Conservation (phyloP, 2,113 vertebrate species). For the Pangasianodon gigas region DNA sequence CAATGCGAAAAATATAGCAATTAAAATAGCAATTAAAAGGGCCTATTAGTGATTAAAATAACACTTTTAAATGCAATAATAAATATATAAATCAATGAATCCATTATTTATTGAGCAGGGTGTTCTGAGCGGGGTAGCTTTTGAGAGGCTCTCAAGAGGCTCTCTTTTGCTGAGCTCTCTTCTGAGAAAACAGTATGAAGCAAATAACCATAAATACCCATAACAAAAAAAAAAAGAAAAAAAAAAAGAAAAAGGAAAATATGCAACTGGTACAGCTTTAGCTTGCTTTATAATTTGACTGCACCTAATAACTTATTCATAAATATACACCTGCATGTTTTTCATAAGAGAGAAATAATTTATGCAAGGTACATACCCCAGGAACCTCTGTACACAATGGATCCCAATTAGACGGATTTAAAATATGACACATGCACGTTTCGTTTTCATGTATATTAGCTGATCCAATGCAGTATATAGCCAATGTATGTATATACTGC, state of each 20-base stretch:
- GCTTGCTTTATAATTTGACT: conserved; percentile 10
- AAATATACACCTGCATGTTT: not conserved
- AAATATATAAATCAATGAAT: not conserved
- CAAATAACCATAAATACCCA: not conserved
- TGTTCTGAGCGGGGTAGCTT: not conserved
- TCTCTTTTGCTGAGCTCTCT: too few relatives aligned
- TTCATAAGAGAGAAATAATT: not conserved
- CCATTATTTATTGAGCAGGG: not conserved
- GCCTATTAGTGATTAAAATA: not conserved
- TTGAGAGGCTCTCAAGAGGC: not conserved
- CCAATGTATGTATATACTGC: not conserved
- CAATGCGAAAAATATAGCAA: not conserved
- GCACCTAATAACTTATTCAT: not conserved
- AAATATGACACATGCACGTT: not conserved
- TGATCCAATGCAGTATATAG: not conserved
- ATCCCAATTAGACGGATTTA: not conserved
- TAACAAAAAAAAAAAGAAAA: not conserved
- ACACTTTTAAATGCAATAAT: not conserved
- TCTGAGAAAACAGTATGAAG: conserved; percentile 1
- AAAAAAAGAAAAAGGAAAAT: not conserved
- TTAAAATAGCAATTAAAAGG: conserved; percentile 1
- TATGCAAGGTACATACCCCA: not conserved
- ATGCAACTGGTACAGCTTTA: not conserved
- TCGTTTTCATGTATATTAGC: not conserved
- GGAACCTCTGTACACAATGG: not conserved